Evolutionary conservation across 1,140 invertebrate species (phyloP), one percentile per base, ranked within the genome.

Genomic region (Dinoponera quadriceps): DNA sequence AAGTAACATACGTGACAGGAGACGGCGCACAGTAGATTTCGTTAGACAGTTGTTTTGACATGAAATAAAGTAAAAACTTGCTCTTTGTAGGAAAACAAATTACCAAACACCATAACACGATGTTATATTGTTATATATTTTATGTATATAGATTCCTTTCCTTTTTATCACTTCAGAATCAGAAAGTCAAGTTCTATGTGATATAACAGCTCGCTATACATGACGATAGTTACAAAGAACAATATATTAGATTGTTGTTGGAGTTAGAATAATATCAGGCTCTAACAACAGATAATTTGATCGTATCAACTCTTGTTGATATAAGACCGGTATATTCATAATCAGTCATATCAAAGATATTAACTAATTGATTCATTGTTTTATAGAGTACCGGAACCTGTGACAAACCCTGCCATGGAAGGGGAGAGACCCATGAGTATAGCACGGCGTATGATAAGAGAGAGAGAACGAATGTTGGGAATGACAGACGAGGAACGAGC

Each of bases 401-500:
- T 33, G 95, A 25, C 44, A 2, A 71, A 27, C 1, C 11, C 5
- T 2, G 74, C 75, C 22, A 29, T 1, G 3, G 0, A 14, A 22
- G 96, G 96, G 82, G 95, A 96, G 0, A 96, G 95, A 91, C 96
- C 97, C 48, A 97, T 98, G 95, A 87, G 93, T 74, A 97, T 98
- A 87, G 95, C 95, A 81, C 97, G 97, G 1, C 96, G 97, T 73
- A 95, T 97, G 93, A 95, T 94, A 20, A 92, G 92, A 0, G 97
- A 98, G 94, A 95, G 97, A 83, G 97, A 98, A 94, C 95, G 98
- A 91, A 94, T 97, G 27, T 89, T 96, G 65, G 97, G 97, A 74
- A 98, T 98, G 97, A 96, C 96, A 7, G 94, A 96, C 91, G 96
- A 96, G n/a, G 98, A 98, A 94, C 95, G 98, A 86, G 96, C 96